Evolutionary conservation across 2,797 vertebrate genomes (phyloP).

Genomic region (Dipus sagitta): DNA sequence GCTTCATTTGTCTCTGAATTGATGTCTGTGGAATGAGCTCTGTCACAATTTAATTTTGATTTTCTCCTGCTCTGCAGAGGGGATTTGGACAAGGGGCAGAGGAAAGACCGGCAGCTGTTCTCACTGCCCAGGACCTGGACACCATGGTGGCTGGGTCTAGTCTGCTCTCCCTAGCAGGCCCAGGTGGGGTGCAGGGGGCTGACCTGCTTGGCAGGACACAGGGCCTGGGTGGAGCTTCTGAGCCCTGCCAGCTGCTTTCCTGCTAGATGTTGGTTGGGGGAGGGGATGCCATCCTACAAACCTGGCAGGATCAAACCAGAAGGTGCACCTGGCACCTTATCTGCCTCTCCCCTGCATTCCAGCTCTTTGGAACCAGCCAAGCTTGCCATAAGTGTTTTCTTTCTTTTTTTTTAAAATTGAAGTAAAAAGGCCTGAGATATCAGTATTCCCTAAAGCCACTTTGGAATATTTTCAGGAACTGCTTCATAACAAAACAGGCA

Average conservation of each 20-base stretch:
- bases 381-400: background rate
- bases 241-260: background rate
- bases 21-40: background rate
- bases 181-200: background rate
- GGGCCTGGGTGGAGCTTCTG: background rate
- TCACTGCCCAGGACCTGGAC: background rate
- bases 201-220: background rate
- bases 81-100: background rate
- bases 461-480: constrained; percentile 31
- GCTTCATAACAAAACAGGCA: background rate
- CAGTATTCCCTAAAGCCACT: background rate
- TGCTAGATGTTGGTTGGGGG: background rate
- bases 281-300: background rate
- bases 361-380: background rate
- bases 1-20: background rate
- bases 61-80: background rate
- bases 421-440: background rate
- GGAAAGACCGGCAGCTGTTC: background rate
- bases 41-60: background rate
- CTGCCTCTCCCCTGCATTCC: background rate
- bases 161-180: background rate
- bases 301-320: background rate
- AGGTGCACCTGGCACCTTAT: background rate
- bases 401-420: background rate
- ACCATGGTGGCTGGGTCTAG: background rate